phyloP scores from a whole-genome alignment of 2,113 vertebrate genomes.

The Nipponia nippon region DNA sequence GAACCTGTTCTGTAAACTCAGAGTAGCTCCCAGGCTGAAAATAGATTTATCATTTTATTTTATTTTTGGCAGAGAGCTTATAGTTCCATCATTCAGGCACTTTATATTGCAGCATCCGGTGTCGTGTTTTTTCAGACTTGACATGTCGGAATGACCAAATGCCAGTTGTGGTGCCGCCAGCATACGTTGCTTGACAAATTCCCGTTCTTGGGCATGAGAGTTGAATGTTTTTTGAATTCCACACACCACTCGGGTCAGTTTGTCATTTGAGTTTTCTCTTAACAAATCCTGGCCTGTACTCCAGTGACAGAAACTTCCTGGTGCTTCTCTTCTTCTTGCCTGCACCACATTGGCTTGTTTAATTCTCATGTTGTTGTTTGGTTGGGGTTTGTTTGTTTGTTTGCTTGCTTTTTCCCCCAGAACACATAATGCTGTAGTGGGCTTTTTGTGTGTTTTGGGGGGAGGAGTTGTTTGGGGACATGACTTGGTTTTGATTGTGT shows the following conservation, averaged over 20 bases:
- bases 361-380: fast-evolving
- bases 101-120: background rate
- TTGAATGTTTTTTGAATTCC: background rate
- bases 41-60: constrained; percentile 12
- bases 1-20: constrained; percentile 4
- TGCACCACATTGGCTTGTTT: background rate
- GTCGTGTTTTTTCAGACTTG: background rate
- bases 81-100: background rate
- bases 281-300: background rate
- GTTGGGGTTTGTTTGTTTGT: too few species aligned
- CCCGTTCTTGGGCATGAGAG: background rate
- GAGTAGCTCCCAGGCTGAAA: background rate
- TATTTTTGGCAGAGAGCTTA: constrained; percentile 2
- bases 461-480: background rate
- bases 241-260: background rate
- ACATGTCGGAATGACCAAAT: background rate
- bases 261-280: background rate
- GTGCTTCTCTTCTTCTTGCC: background rate
- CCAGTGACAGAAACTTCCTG: background rate
- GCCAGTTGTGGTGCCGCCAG: background rate
- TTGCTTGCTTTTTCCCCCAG: background rate
- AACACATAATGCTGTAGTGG: background rate
- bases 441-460: background rate
- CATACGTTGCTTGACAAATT: background rate
- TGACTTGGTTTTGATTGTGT: background rate